These are phyloP conservation scores for Drosophila picticornis DNA, from an alignment of 2,888 invertebrate genomes.

Conservation along the genomic window DNA sequence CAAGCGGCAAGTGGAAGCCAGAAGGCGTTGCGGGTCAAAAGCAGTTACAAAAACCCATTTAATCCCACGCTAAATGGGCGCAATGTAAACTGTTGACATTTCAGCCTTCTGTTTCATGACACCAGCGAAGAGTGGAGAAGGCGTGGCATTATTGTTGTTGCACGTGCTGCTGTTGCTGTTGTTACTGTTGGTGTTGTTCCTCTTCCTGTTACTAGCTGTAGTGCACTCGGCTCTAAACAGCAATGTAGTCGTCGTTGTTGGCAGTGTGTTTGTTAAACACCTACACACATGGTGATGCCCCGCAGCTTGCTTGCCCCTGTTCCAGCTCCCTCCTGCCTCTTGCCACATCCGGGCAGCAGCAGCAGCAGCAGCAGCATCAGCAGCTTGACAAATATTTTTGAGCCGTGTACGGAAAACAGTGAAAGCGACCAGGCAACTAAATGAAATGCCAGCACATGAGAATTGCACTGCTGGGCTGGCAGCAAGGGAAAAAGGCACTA, in stretches of 20 bases:
- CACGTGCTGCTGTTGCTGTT: constrained; percentile 54
- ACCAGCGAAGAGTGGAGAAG: constrained; percentile 24
- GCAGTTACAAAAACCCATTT: constrained; percentile 72
- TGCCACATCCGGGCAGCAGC: constrained; percentile 2
- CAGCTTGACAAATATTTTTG: constrained; percentile 71
- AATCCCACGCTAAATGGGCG: constrained; percentile 79
- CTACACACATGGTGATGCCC: constrained; percentile 62
- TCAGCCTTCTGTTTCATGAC: constrained; percentile 70
- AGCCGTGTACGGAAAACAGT: constrained; percentile 48
- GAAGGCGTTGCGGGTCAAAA: constrained; percentile 52
- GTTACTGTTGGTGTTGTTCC: constrained; percentile 23
- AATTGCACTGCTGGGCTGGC: constrained; percentile 30
- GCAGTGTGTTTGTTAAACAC: constrained; percentile 74
- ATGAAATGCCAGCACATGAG: constrained; percentile 64
- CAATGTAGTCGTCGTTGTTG: constrained; percentile 52
- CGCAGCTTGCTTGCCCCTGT: not conserved
- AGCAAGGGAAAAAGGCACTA: not conserved
- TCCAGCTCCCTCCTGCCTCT: not conserved
- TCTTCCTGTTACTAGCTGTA: constrained; percentile 40
- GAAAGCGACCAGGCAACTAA: constrained; percentile 55
- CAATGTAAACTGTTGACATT: constrained; percentile 79
- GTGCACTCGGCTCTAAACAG: constrained; percentile 70
- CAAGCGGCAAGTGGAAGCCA: not conserved
- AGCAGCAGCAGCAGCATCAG: constrained; percentile 20
- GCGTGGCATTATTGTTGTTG: constrained; percentile 50